Base-by-base conservation (phyloP, 2,113 vertebrate genomes). In the Chamaea fasciata region DNA sequence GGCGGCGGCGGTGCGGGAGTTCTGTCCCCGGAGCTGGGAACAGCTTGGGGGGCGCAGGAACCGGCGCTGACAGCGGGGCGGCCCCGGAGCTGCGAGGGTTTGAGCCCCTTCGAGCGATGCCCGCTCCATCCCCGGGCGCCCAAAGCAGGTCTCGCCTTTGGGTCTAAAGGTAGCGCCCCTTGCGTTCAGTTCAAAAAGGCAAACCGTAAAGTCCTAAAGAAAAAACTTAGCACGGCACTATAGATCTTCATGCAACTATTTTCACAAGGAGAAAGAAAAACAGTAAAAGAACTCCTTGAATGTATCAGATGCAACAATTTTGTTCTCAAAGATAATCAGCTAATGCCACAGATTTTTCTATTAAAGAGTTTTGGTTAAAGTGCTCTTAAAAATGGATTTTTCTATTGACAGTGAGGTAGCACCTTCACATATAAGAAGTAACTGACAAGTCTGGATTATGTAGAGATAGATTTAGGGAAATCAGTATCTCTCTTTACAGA, bases 101-200 rank as follows among this genome's bases (percentile, higher is more conserved):
- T 3, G 44, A 28, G 37, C 50, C 44, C 35, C 44, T 55, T 9
- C 14, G 15, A 23, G 28, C 28, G 39, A 15, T n/a, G 69, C 50
- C 10, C 4, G 35, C 27, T 13, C 7, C 41, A 2, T 2, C 11
- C 5, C 49, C 17, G 10, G 3, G 1, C 28, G 53, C 44, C 42
- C 67, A 10, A 0, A 42, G 41, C 67, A 7, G 0, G 19, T 4
- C 60, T 1, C 31, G 22, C 35, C 0, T 1, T 24, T 8, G 33
- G 7, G 4, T 3, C 11, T 44, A 5, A 0, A 10, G 33, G 19
- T 0, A 26, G 71, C 21, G 28, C 22, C 50, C 24, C 2, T 24
- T 42, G 69, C 65, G 1, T 23, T 41, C 27, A 49, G 1, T 23
- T 39, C 26, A 4, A 10, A 28, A 16, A 74, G 16, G 24, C 10